Conservation (phyloP, 2,888 invertebrate species). For the Cyclophora punctaria region DNA sequence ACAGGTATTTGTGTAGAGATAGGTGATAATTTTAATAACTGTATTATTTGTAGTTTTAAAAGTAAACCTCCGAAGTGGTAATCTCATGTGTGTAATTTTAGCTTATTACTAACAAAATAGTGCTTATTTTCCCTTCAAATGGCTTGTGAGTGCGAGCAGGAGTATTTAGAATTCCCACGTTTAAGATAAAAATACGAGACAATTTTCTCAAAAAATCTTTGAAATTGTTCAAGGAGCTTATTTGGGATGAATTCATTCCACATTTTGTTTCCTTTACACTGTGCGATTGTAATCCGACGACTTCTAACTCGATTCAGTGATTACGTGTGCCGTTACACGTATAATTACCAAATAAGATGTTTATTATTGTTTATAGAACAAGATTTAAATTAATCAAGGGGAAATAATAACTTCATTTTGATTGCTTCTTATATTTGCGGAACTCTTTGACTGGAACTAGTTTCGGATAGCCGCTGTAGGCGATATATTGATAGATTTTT, state of each 20-base stretch:
- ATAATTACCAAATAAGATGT: conserved; percentile 52
- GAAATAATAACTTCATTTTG: conserved; percentile 42
- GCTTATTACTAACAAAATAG: no score
- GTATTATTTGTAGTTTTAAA: no score
- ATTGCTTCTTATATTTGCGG: conserved; percentile 29
- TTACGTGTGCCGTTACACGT: conserved; percentile 37
- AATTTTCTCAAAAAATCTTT: no score
- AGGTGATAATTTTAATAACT: no score
- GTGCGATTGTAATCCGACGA: conserved; percentile 21
- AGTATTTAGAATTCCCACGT: no score
- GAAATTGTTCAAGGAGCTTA: no score
- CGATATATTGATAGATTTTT: conserved; percentile 12
- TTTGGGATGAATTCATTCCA: neutral
- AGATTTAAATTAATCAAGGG: conserved; percentile 48
- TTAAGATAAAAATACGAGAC: no score
- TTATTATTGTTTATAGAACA: conserved; percentile 43
- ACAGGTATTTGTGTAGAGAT: no score
- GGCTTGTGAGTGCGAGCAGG: no score
- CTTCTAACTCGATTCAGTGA: conserved; percentile 20
- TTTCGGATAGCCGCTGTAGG: conserved; percentile 9
- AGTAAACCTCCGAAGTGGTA: no score
- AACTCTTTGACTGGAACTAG: conserved; percentile 8
- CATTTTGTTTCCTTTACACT: conserved; percentile 3
- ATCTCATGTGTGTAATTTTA: no score
- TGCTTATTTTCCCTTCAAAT: no score